Evolutionary conservation across 2,888 invertebrate species (phyloP).

Genomic region (Watsonalla binaria): DNA sequence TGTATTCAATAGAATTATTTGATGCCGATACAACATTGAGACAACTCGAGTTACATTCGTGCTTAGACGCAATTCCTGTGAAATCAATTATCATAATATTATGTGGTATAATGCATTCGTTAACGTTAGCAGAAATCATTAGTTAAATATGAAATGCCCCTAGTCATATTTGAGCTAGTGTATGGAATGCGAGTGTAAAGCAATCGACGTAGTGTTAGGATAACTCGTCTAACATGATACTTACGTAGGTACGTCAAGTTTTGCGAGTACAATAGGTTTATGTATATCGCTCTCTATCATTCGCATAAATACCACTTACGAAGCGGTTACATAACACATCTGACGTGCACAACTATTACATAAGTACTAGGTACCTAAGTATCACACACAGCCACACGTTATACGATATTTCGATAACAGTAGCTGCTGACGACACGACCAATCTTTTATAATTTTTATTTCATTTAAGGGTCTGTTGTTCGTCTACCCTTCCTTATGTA

Average conservation of each 20-base stretch:
- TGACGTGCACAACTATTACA: constrained; percentile 18
- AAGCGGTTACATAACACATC: constrained; percentile 18
- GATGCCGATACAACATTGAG: constrained; percentile 43
- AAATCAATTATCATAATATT: neutral
- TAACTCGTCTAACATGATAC: neutral
- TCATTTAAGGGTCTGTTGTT: neutral
- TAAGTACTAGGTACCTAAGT: constrained; percentile 10
- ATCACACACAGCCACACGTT: constrained; percentile 14
- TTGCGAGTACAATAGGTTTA: neutral
- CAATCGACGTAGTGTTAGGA: neutral
- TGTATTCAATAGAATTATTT: constrained; percentile 45
- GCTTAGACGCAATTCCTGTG: constrained; percentile 4
- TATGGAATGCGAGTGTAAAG: too few species aligned
- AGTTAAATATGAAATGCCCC: too few species aligned
- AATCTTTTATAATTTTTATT: neutral
- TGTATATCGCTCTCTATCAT: neutral
- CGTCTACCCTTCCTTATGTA: too few species aligned
- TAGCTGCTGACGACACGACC: constrained; percentile 3
- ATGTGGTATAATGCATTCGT: too few species aligned
- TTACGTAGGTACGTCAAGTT: neutral
- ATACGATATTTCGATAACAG: constrained; percentile 20
- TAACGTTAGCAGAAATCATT: too few species aligned
- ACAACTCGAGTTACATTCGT: constrained; percentile 15
- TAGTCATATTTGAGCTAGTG: too few species aligned
- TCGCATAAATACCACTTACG: neutral